phyloP scores from a whole-genome alignment of 1,140 invertebrate genomes.

The Ips typographus region DNA sequence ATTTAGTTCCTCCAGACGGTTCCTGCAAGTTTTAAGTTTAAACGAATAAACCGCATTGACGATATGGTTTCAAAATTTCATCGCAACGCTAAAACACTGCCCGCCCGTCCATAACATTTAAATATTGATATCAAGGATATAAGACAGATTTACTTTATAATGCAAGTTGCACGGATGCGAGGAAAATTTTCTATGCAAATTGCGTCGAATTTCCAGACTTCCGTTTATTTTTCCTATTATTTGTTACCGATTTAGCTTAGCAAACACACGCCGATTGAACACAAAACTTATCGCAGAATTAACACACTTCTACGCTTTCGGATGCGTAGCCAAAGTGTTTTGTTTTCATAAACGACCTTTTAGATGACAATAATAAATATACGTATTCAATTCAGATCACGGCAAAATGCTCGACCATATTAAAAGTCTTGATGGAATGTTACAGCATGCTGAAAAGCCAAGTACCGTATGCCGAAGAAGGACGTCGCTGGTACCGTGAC shows the following conservation, averaged over 20 bases:
- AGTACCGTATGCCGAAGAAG: slow-evolving; percentile 40
- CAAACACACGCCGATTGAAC: too few species aligned
- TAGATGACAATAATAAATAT: slow-evolving; percentile 40
- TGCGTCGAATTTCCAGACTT: neutral
- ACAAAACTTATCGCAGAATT: too few species aligned
- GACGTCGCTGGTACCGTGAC: slow-evolving; percentile 21
- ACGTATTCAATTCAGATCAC: slow-evolving; percentile 44
- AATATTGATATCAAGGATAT: neutral
- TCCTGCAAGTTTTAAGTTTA: neutral
- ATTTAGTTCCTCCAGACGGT: neutral
- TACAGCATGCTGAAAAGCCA: slow-evolving; percentile 39
- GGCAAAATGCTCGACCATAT: slow-evolving; percentile 43
- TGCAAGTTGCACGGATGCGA: neutral
- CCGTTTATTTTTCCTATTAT: too few species aligned
- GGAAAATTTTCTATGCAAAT: neutral
- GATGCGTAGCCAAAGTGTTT: neutral
- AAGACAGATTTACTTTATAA: neutral
- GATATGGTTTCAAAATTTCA: neutral
- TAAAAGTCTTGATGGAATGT: slow-evolving; percentile 45
- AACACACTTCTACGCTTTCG: neutral
- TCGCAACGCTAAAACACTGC: neutral
- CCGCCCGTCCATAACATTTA: neutral
- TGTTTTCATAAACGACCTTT: neutral
- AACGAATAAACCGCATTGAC: neutral
- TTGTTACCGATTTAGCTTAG: too few species aligned